Evolutionary conservation across 30 jellyfish, hydroid and myxozoan genomes (phyloP).

Genomic region (Chironex yamaguchii): DNA sequence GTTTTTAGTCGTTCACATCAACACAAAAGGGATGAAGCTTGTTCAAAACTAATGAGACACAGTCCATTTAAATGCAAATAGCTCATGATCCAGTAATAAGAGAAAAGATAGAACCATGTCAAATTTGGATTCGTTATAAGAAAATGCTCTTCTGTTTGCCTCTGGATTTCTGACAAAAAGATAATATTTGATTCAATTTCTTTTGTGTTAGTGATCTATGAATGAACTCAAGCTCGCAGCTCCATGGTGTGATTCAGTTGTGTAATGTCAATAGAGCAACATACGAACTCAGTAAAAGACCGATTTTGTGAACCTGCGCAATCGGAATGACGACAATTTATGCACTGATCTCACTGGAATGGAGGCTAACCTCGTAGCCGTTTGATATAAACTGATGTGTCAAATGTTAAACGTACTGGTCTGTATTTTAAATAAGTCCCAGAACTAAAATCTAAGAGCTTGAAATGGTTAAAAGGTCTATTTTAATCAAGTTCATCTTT

Average conservation of each 20-base stretch:
- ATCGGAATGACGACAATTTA: no score
- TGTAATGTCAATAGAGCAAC: background rate
- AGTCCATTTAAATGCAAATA: slow-evolving; percentile 74
- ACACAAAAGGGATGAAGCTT: slow-evolving; percentile 82
- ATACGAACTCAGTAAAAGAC: no score
- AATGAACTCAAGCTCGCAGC: background rate
- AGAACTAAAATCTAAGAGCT: no score
- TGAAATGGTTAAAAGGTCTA: no score
- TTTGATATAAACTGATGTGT: no score
- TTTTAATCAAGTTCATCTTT: no score
- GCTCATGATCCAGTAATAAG: slow-evolving; percentile 72
- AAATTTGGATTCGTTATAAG: slow-evolving; percentile 67
- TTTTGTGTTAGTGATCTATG: slow-evolving; percentile 49
- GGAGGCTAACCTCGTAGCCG: no score
- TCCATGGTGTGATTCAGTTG: background rate
- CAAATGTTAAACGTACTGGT: no score
- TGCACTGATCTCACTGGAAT: no score
- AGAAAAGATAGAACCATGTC: slow-evolving; percentile 55
- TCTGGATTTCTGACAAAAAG: slow-evolving; percentile 79
- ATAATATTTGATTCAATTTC: slow-evolving; percentile 76
- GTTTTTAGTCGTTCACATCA: slow-evolving; percentile 51
- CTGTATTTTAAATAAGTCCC: no score
- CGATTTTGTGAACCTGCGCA: no score
- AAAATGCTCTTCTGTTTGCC: slow-evolving; percentile 58
- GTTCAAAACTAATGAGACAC: slow-evolving; percentile 70